Conservation (phyloP, 92 coral and sea anemone species). For the Phenganax stokvisi region DNA sequence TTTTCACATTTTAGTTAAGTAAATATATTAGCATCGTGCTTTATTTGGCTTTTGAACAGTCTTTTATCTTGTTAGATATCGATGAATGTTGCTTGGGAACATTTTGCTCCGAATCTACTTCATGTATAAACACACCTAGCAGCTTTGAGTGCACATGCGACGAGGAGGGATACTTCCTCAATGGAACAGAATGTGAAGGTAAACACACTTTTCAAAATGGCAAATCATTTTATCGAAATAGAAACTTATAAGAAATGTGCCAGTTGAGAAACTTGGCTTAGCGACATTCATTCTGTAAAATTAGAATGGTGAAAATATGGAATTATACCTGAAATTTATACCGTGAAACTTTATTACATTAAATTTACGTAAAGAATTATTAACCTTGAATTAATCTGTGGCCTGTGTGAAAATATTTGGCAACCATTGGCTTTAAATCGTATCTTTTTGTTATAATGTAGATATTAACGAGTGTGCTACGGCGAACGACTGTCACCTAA, state of each 20-base stretch:
- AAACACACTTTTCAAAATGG: background rate
- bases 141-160: constrained; percentile 9
- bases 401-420: background rate
- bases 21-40: background rate
- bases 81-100: constrained; percentile 18
- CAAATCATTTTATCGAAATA: background rate
- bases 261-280: no score
- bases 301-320: no score
- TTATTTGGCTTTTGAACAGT: background rate
- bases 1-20: no score
- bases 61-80: background rate
- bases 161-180: background rate
- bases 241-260: background rate
- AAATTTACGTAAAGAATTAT: no score
- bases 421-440: no score
- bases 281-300: no score
- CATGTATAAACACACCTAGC: constrained; percentile 6
- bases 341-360: no score
- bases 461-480: constrained; percentile 20
- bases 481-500: background rate
- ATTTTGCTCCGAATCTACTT: background rate
- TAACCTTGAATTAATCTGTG: background rate
- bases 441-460: background rate
- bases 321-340: no score
- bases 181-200: background rate